Evolutionary conservation across 2,113 vertebrate genomes (phyloP).

Genomic region (Chlorocebus sabaeus): DNA sequence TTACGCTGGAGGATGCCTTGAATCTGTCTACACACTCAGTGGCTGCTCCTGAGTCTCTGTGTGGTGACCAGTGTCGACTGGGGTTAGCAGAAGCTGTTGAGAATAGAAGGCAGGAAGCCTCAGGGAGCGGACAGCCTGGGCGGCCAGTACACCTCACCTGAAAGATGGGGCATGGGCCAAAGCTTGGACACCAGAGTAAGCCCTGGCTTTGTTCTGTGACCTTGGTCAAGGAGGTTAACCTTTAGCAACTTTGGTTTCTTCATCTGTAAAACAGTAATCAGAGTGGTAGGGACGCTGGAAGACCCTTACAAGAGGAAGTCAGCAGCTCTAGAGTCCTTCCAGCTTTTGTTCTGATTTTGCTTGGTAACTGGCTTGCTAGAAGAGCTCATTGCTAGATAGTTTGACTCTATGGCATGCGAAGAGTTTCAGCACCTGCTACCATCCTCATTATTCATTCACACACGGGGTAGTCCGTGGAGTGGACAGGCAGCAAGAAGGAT

Average conservation of each 20-base stretch:
- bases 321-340: neutral
- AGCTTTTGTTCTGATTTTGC: neutral
- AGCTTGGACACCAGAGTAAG: neutral
- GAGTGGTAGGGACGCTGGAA: fast-evolving
- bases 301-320: neutral
- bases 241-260: neutral
- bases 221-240: neutral
- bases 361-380: neutral
- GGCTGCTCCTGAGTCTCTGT: neutral
- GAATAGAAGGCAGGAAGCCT: neutral
- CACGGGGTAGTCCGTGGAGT: fast-evolving
- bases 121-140: neutral
- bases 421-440: neutral
- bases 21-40: neutral
- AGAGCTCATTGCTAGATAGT: neutral
- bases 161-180: no score
- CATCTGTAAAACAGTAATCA: neutral
- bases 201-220: neutral
- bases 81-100: neutral
- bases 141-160: no score
- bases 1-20: neutral
- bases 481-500: neutral
- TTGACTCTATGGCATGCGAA: fast-evolving
- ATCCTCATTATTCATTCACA: fast-evolving
- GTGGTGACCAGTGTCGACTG: neutral